Base-by-base conservation (phyloP, 2,113 vertebrate genomes). In the Rafetus swinhoei region DNA sequence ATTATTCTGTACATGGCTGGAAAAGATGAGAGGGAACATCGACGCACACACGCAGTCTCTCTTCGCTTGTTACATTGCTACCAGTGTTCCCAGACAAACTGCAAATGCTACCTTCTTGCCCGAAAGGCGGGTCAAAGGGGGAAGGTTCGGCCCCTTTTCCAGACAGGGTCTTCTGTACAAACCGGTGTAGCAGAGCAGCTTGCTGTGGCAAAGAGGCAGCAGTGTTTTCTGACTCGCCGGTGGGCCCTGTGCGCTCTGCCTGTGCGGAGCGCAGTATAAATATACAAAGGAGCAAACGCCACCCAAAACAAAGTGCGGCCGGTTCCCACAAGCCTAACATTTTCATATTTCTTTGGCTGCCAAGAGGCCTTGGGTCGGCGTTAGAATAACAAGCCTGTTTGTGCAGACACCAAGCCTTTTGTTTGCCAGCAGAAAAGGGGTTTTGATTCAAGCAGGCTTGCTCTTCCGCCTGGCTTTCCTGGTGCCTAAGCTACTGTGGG, bases 281-380 rank as follows among this genome's bases (percentile, higher is more conserved):
- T 96, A 89, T 72, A 45, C 84, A n/a, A 21, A 39, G 24, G 69
- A 56, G 22, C 87, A 87, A 77, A 88, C 79, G 0, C 1, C 45
- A 9, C 55, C 91, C 87, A 16, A 7, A 50, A 96, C 93, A 97
- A 93, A 96, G 95, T 82, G 0, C 56, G 24, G 88, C 92, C 89
- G 95, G 97, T 97, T 97, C 96, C 96, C 95, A 60, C 92, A 95
- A 90, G 54, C 95, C 96, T 81, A 96, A 97, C 95, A 79, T 98
- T 98, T 98, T 96, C 97, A 96, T 93, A 35, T 91, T 96, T 82
- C 93, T 93, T 93, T 96, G 2, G 92, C 96, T 98, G 97, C 98
- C 98, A 97, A 95, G 97, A 92, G 95, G 96, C 97, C 96, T 89
- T 93, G 84, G 96, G 60, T 94, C 97, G 93, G 95, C 84, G 87